Base-by-base conservation (phyloP, 2,797 vertebrate species). In the Eupleurogrammus muticus region DNA sequence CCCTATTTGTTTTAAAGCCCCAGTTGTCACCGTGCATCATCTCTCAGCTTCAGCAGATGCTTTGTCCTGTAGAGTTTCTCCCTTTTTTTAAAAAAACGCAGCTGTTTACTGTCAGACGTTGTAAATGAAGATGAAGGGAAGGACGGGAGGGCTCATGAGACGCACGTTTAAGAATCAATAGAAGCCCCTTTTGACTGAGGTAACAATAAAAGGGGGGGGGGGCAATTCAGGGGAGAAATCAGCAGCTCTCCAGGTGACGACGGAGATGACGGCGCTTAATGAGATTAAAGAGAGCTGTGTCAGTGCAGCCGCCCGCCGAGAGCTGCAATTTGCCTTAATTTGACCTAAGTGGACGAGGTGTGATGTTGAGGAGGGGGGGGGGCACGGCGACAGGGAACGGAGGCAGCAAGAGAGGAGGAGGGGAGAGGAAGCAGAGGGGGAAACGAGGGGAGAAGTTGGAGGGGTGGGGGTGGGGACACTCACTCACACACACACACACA, bases 271-370 rank as follows among this genome's bases (percentile, higher is more conserved):
- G 47, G 72, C 1, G 49, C 32, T 68, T 75, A 68, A 83, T 47
- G 3, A 73, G 77, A 79, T 84, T 71, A 83, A 66, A 52, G 1
- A 11, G 63, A 75, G 72, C 55, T 50, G 81, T 80, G 79, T 80
- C 81, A 16, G 51, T 54, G 66, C 28, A 44, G 49, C 49, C 70
- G 16, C 66, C 82, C 23, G 2, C 75, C 38, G 82, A 59, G 78
- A 78, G 46, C 66, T 38, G 42, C 64, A 80, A 81, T 86, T 87
- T 79, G 55, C 70, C 50, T 52, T 83, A 73, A 87, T 89, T 77
- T 86, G 78, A 75, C 64, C 57, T 80, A 79, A 89, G 85, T 82
- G 58, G 71, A 70, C 44, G 60, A 76, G 60, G 59, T 73, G 65
- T 38, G 49, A 40, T 35, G 62, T 44, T 19, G 59, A 77, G 69